Evolutionary conservation across 2,797 vertebrate species (phyloP).

Genomic region (Phyllotis vaccarum): DNA sequence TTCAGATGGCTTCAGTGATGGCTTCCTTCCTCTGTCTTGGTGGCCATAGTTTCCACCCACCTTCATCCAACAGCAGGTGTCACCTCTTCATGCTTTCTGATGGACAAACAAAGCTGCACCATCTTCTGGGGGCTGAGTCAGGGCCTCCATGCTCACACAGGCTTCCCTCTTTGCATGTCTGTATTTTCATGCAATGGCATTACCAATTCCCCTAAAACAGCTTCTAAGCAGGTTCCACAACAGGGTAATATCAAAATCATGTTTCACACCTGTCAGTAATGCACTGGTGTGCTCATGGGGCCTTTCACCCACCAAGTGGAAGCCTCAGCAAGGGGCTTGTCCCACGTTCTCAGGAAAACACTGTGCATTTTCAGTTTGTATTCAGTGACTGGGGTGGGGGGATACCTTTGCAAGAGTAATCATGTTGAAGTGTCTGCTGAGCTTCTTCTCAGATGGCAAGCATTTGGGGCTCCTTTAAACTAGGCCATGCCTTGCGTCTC

Average conservation of each 20-base stretch:
- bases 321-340: not conserved
- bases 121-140: not conserved
- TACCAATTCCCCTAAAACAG: not conserved
- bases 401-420: not conserved
- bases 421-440: rapidly evolving
- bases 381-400: not conserved
- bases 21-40: not conserved
- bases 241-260: rapidly evolving
- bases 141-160: not conserved
- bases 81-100: rapidly evolving
- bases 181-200: not conserved
- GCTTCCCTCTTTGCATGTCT: not conserved
- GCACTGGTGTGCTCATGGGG: not conserved
- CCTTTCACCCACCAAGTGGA: not conserved
- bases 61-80: not conserved
- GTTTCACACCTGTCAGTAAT: rapidly evolving
- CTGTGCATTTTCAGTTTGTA: not conserved
- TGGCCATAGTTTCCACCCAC: not conserved
- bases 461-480: not conserved
- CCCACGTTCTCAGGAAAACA: not conserved
- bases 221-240: not conserved
- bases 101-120: not conserved
- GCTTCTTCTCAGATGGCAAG: not conserved
- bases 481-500: not conserved
- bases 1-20: not conserved